phyloP scores from a whole-genome alignment of 2,888 invertebrate species.

The Epistrophella euchroma region DNA sequence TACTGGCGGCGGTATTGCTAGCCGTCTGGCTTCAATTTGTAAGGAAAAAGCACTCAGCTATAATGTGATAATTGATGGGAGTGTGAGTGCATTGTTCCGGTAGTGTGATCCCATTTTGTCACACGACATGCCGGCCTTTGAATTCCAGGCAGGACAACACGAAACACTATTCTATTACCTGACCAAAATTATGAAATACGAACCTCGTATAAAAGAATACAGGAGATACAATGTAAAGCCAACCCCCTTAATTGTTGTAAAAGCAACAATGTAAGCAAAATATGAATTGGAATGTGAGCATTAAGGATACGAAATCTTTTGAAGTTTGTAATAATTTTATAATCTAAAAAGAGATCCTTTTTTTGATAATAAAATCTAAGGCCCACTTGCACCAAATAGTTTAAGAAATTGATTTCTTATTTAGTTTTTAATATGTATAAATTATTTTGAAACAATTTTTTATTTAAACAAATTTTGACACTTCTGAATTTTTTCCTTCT shows the following conservation, averaged over 20 bases:
- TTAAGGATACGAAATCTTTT: slow-evolving; percentile 25
- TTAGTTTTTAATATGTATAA: not conserved
- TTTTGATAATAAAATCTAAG: too few relatives aligned
- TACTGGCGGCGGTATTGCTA: slow-evolving; percentile 6
- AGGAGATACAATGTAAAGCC: not conserved
- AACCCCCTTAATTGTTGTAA: slow-evolving; percentile 29
- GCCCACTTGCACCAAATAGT: too few relatives aligned
- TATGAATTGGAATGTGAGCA: slow-evolving; percentile 36
- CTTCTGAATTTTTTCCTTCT: too few relatives aligned
- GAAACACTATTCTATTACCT: slow-evolving; percentile 62
- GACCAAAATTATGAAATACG: slow-evolving; percentile 61
- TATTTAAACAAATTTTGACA: too few relatives aligned
- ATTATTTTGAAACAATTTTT: too few relatives aligned
- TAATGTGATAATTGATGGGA: slow-evolving; percentile 64
- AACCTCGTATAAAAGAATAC: slow-evolving; percentile 1
- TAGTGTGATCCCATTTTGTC: slow-evolving; percentile 35
- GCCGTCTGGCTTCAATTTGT: slow-evolving; percentile 67
- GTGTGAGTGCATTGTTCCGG: slow-evolving; percentile 67
- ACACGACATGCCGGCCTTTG: not conserved
- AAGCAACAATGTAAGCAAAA: slow-evolving; percentile 34
- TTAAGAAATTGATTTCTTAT: too few relatives aligned
- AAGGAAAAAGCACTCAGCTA: slow-evolving; percentile 41
- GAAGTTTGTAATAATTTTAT: not conserved
- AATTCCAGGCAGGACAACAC: slow-evolving; percentile 7
- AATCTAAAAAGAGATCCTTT: not conserved